A percentile compares a stretch with the other conserved stretches of the same genome.
Evolutionary conservation across 2,888 invertebrate genomes (phyloP).

Genomic region (Thumatha senex): DNA sequence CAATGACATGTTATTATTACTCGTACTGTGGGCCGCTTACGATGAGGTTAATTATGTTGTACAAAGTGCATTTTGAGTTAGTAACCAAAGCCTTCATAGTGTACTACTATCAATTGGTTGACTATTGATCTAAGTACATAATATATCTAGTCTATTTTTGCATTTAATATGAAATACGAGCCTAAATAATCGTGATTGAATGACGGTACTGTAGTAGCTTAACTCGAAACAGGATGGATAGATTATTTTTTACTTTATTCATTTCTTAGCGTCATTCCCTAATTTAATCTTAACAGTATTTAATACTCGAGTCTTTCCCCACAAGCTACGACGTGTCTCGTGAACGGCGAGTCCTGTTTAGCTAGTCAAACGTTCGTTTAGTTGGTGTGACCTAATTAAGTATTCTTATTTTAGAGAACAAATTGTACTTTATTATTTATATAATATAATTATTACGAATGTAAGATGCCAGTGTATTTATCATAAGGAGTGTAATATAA

Average conservation of each 20-base stretch:
- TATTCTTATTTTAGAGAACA: constrained; percentile 43
- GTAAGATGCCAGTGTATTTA: constrained; percentile 52
- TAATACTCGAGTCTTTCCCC: no score
- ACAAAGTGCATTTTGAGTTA: no score
- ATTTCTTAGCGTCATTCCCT: no score
- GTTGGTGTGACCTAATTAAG: constrained; percentile 41
- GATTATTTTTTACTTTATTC: no score
- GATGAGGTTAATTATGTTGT: no score
- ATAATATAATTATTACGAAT: constrained; percentile 26
- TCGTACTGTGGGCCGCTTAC: no score
- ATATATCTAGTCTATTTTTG: background rate
- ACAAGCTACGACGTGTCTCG: background rate
- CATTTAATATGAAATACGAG: background rate
- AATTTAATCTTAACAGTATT: no score
- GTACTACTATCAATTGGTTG: background rate
- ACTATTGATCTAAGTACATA: background rate
- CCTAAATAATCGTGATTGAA: background rate
- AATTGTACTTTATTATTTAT: constrained; percentile 37
- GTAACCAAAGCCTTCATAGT: no score
- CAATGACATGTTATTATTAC: no score
- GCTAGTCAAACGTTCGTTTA: constrained; percentile 61
- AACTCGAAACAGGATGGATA: no score
- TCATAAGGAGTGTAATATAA: constrained; percentile 64
- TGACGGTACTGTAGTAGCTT: background rate
- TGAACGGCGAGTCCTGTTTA: constrained; percentile 29